Conservation (phyloP, 1,140 invertebrate genomes). For the Ganaspis sp. region DNA sequence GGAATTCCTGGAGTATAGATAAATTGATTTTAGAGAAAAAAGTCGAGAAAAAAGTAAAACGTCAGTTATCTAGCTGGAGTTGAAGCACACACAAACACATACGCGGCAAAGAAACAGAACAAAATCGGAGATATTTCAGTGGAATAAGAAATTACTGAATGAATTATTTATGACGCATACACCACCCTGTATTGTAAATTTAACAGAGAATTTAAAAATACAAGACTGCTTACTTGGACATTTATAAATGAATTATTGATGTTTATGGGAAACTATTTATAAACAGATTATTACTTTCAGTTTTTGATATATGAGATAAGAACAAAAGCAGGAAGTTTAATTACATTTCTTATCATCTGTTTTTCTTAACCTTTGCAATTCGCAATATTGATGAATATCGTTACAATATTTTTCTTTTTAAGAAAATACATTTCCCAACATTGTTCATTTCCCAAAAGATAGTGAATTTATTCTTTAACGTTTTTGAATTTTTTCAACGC, state of each 20-base stretch:
- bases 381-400: background rate
- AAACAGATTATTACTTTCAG: background rate
- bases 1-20: background rate
- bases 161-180: constrained; percentile 48
- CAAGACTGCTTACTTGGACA: background rate
- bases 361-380: background rate
- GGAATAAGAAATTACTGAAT: constrained; percentile 39
- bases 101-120: constrained; percentile 36
- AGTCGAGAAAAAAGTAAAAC: background rate
- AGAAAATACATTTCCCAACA: too few species aligned
- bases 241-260: background rate
- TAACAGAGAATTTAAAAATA: background rate
- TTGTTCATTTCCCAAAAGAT: too few species aligned
- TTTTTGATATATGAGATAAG: background rate
- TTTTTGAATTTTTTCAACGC: too few species aligned
- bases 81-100: constrained; percentile 34
- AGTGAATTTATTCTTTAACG: too few species aligned
- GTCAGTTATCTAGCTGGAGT: constrained; percentile 20
- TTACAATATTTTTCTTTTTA: too few species aligned
- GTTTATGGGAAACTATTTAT: background rate
- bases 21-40: background rate
- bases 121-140: constrained; percentile 45
- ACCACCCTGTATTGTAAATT: constrained; percentile 28
- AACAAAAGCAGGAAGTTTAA: background rate
- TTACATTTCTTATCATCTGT: background rate